phyloP scores from a whole-genome alignment of 2,113 vertebrate species.

The Piaya cayana region DNA sequence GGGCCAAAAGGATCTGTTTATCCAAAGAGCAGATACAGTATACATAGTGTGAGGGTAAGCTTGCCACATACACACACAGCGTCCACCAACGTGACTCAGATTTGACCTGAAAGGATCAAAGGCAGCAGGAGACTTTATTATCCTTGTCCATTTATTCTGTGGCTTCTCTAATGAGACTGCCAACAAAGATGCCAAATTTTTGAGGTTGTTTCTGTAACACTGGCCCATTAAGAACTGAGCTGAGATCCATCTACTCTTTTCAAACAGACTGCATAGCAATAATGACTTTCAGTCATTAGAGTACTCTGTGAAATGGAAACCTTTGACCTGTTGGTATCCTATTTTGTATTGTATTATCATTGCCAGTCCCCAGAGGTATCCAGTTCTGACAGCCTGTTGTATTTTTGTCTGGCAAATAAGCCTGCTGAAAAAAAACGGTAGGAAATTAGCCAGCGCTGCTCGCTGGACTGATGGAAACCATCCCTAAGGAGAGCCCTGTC shows the following conservation, averaged over 20 bases:
- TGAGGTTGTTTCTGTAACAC: constrained; percentile 69
- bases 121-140: constrained; percentile 67
- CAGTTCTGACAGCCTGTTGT: constrained; percentile 64
- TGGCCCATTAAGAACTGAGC: constrained; percentile 70
- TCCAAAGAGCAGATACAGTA: not conserved
- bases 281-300: constrained; percentile 70
- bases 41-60: not conserved
- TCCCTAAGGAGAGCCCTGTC: not conserved
- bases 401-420: constrained; percentile 58
- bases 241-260: constrained; percentile 64
- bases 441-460: constrained; percentile 48
- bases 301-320: constrained; percentile 71
- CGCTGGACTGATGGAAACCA: constrained; percentile 32
- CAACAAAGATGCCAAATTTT: constrained; percentile 74
- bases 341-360: constrained; percentile 71
- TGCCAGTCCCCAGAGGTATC: constrained; percentile 66
- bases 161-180: constrained; percentile 70
- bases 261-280: constrained; percentile 69
- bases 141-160: constrained; percentile 67
- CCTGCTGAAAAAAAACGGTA: not conserved
- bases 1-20: constrained; percentile 48
- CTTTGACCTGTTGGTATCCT: constrained; percentile 69
- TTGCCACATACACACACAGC: constrained; percentile 20
- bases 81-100: constrained; percentile 44
- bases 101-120: constrained; percentile 61